Evolutionary conservation across 2,888 invertebrate genomes (phyloP).

Genomic region (Chironomus tentans): DNA sequence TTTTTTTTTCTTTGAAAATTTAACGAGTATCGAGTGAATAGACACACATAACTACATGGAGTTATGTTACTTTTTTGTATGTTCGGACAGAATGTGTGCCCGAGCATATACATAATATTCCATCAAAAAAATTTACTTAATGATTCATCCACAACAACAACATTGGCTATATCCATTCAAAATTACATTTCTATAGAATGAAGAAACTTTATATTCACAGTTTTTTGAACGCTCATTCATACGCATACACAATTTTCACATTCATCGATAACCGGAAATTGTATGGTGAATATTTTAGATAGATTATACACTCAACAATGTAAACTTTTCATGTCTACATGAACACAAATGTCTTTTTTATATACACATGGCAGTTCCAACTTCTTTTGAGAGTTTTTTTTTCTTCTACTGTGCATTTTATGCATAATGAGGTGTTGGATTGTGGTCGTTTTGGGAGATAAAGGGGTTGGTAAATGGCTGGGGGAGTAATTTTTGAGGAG

Average conservation of each 20-base stretch:
- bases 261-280: slow-evolving; percentile 20
- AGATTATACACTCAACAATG: neutral
- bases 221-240: neutral
- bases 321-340: neutral
- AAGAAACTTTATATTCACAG: neutral
- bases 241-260: neutral
- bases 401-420: neutral
- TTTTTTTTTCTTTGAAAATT: neutral
- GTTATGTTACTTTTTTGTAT: neutral
- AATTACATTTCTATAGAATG: too few relatives aligned
- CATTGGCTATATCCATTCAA: neutral
- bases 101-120: neutral
- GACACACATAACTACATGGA: neutral
- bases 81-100: neutral
- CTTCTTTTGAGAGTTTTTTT: neutral
- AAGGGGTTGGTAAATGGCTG: too few relatives aligned
- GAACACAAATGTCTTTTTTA: neutral
- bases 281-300: slow-evolving; percentile 12
- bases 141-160: neutral
- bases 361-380: neutral
- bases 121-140: slow-evolving; percentile 17
- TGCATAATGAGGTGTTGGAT: too few relatives aligned
- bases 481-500: too few relatives aligned
- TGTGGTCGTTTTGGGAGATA: too few relatives aligned
- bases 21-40: neutral